These are phyloP conservation scores for cat (Felis catus) DNA, from an alignment of 2,113 vertebrate species.

Conservation along the genomic window DNA sequence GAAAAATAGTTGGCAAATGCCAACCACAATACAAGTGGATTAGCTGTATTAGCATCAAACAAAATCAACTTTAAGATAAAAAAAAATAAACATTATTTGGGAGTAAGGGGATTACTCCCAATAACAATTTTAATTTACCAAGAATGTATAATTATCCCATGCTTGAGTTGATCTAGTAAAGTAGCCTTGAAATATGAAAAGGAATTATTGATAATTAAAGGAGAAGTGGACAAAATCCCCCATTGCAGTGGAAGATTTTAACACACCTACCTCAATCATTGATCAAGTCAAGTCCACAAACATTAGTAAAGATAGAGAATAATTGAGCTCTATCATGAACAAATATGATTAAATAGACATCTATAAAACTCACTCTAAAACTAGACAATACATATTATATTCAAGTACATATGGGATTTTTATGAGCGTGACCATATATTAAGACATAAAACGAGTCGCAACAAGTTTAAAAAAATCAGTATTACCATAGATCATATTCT, in stretches of 20 bases:
- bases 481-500: not conserved
- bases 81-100: not conserved
- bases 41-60: not conserved
- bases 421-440: not conserved
- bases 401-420: not conserved
- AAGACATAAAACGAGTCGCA: not conserved
- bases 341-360: not conserved
- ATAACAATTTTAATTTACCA: not conserved
- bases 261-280: not conserved
- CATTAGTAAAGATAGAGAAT: not conserved
- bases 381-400: not conserved
- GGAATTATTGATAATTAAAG: not conserved
- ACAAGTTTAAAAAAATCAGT: not conserved
- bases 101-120: not conserved
- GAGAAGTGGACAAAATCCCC: not conserved
- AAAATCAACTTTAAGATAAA: not conserved
- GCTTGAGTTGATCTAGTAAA: not conserved
- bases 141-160: not conserved
- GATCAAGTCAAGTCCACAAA: not conserved
- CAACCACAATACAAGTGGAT: not conserved
- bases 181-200: not conserved
- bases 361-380: not conserved
- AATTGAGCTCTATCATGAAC: not conserved
- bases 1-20: not conserved
- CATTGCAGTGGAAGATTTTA: not conserved